A percentile compares a stretch with the other conserved stretches of the same genome.
Conservation (phyloP, 2,113 vertebrate species). For the Pampusana beccarii region DNA sequence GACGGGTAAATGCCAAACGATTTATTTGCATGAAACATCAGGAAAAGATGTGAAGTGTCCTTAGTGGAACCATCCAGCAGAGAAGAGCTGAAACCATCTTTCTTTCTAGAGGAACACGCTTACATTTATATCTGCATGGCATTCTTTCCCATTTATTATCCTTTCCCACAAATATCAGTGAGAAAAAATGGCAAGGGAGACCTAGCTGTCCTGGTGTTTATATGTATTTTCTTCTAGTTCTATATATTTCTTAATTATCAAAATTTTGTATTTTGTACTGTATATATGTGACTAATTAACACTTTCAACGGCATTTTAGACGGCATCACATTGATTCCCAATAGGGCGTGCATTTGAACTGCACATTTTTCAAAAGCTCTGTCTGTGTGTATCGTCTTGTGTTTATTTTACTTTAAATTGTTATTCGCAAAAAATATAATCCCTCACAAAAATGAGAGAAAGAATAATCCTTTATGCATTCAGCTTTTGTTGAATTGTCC, state of each 20-base stretch:
- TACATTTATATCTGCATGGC: rapidly evolving
- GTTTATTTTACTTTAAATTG: not conserved
- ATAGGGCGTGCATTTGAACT: not conserved
- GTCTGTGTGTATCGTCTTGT: not conserved
- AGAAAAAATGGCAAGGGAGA: not conserved
- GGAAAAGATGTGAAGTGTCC: not conserved
- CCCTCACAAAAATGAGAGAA: not conserved
- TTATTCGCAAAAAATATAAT: not conserved
- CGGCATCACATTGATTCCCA: not conserved
- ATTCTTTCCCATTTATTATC: not conserved
- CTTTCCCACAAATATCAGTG: not conserved
- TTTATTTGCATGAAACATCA: not conserved
- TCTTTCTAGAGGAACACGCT: not conserved
- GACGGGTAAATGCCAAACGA: rapidly evolving
- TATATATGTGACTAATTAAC: not conserved
- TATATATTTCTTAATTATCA: not conserved
- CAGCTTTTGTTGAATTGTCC: not conserved
- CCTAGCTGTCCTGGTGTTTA: not conserved
- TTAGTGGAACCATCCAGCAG: not conserved
- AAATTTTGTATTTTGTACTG: not conserved
- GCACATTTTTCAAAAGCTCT: not conserved
- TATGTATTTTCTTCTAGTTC: not conserved
- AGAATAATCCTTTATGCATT: not conserved
- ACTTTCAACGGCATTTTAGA: not conserved
- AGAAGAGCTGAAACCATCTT: not conserved